Conservation (phyloP, 92 coral and sea anemone species). For the Siderastrea siderea region DNA sequence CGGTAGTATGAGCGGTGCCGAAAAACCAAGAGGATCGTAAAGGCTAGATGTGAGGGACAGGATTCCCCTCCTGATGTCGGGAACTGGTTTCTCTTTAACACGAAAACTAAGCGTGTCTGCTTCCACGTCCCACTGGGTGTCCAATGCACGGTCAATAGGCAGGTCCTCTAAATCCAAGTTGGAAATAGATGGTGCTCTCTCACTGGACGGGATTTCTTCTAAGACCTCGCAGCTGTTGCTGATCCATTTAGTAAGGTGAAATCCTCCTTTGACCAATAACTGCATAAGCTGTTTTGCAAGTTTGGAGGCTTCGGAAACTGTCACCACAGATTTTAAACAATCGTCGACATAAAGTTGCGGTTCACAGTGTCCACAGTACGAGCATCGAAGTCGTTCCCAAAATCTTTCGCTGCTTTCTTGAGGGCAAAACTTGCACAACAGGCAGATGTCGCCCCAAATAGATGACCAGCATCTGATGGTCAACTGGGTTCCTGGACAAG, state of each 20-base stretch:
- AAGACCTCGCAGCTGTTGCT: slow-evolving; percentile 33
- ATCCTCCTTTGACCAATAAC: neutral
- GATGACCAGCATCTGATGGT: slow-evolving; percentile 55
- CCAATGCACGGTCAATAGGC: slow-evolving; percentile 30
- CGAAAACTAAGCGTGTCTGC: slow-evolving; percentile 42
- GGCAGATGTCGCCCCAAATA: slow-evolving; percentile 48
- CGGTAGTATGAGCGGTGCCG: slow-evolving; percentile 55
- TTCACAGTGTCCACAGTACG: slow-evolving; percentile 5
- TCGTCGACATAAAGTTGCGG: slow-evolving; percentile 49
- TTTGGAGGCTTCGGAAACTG: neutral
- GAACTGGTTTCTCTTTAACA: slow-evolving; percentile 2
- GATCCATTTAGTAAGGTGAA: slow-evolving; percentile 40
- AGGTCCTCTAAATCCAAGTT: slow-evolving; percentile 31
- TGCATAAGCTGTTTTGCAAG: too few species aligned
- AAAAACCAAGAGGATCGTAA: slow-evolving; percentile 60
- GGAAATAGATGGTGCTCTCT: slow-evolving; percentile 21
- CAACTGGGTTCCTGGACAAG: slow-evolving; percentile 3
- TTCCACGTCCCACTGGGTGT: slow-evolving; percentile 34
- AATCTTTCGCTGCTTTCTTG: slow-evolving; percentile 23
- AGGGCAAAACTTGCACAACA: slow-evolving; percentile 41
- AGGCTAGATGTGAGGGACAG: slow-evolving; percentile 45
- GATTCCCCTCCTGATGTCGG: slow-evolving; percentile 53
- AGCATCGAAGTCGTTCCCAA: neutral
- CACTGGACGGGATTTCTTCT: slow-evolving; percentile 7
- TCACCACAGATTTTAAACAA: slow-evolving; percentile 25